These are phyloP conservation scores for Pasiphila rectangulata DNA, from an alignment of 2,888 invertebrate species.

Conservation along the genomic window DNA sequence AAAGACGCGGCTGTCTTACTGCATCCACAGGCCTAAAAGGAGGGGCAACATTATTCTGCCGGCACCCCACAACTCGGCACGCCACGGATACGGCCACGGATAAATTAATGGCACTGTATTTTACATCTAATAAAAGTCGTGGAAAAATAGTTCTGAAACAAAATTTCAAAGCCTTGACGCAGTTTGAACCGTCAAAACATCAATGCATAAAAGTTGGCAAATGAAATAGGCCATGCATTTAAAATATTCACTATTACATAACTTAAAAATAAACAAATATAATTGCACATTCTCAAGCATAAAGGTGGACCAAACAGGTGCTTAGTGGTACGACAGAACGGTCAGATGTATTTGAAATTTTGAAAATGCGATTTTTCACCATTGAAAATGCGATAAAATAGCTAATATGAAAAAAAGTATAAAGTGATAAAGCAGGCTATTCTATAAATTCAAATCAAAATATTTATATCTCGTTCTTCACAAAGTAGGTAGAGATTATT, in stretches of 20 bases:
- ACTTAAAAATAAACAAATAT: constrained; percentile 4
- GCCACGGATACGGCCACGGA: no score
- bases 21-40: no score
- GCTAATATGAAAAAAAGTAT: constrained; percentile 1
- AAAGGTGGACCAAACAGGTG: constrained; percentile 20
- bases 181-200: no score
- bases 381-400: no score
- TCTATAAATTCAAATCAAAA: not conserved
- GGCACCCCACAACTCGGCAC: no score
- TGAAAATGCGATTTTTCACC: no score
- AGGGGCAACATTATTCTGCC: no score
- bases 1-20: no score
- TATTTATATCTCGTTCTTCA: no score
- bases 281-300: constrained; percentile 20
- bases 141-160: not conserved
- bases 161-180: not conserved
- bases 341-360: no score
- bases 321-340: constrained; percentile 15
- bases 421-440: constrained; percentile 19
- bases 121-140: constrained; percentile 4
- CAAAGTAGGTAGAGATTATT: no score
- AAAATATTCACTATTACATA: not conserved
- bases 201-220: not conserved
- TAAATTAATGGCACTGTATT: no score
- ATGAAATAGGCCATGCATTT: not conserved